Evolutionary conservation across 2,797 vertebrate genomes (phyloP), one percentile per base, ranked within the genome.

Genomic region (Sitta carolinensis): DNA sequence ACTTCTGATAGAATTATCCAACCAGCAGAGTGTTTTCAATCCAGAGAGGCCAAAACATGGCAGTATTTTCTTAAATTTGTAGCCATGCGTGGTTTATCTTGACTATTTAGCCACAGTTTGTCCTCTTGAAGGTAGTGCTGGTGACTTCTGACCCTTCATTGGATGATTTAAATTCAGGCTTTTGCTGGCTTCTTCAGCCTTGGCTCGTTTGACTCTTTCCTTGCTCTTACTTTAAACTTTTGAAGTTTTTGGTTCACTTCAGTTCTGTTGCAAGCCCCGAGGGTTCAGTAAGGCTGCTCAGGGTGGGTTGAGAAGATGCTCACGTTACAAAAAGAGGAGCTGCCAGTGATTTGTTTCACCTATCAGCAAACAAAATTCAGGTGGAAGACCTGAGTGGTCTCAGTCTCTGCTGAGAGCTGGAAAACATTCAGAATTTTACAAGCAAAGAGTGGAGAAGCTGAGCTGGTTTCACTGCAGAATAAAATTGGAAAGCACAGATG

Each of bases 301-400:
- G 20, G 30, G 11, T 38, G 27, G 18, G 43, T 20, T 63, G 11
- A 14, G 79, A 50, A 47, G 45, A 13, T 32, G n/a, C 15, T 72
- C 40, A 13, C 0, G 0, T 45, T 30, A 3, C 7, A 14, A 69
- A 43, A 50, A 45, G 30, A 47, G 54, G 47, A 68, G 45, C 47
- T 66, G 55, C 59, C 29, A 42, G 67, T 5, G 58, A 3, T 68
- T 85, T 83, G 17, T 29, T 66, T 50, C 36, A 61, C 34, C 7
- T 34, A 5, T 5, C 42, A 51, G 50, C 57, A 76, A 23, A 58
- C 30, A 52, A 80, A 85, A 54, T 5, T 8, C 40, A 40, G 47
- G 50, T 68, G 22, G 38, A 51, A 74, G 40, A 26, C 42, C 14
- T 13, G 23, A 17, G 38, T 30, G 61, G 40, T 38, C 23, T 80